Conservation (phyloP, 1,140 invertebrate genomes). For the Latrodectus geometricus region DNA sequence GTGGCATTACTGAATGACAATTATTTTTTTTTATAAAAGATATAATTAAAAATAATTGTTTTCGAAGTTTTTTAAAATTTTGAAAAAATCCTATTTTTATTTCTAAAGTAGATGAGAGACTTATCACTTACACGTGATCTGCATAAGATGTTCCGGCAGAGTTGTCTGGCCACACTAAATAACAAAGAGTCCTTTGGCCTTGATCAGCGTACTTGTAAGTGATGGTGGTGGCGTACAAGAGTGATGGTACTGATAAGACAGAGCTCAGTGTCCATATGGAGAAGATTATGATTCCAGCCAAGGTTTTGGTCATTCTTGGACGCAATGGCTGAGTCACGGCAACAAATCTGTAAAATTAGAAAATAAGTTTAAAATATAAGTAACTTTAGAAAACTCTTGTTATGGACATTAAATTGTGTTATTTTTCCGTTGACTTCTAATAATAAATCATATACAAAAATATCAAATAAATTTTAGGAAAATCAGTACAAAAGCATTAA, state of each 20-base stretch:
- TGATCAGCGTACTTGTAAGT: conserved; percentile 74
- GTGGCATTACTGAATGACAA: too few relatives aligned
- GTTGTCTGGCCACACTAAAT: conserved; percentile 79
- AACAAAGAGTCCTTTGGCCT: conserved; percentile 74
- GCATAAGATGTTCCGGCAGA: conserved; percentile 73
- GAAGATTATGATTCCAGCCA: conserved; percentile 80
- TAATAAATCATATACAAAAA: too few relatives aligned
- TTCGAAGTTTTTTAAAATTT: too few relatives aligned
- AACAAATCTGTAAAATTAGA: conserved; percentile 80
- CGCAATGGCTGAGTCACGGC: conserved; percentile 90
- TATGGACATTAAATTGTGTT: too few relatives aligned
- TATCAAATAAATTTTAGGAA: too few relatives aligned
- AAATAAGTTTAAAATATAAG: not conserved
- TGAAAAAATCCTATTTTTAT: too few relatives aligned
- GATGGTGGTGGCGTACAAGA: conserved; percentile 84
- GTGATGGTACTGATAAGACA: conserved; percentile 82
- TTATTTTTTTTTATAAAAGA: too few relatives aligned
- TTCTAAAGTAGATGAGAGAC: too few relatives aligned
- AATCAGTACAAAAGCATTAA: too few relatives aligned
- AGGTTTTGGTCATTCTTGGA: conserved; percentile 83
- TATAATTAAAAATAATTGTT: too few relatives aligned
- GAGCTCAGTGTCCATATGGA: conserved; percentile 86
- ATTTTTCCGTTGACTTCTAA: too few relatives aligned
- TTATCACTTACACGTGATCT: conserved; percentile 75
- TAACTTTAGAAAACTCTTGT: too few relatives aligned